These are phyloP conservation scores for Pantherophis alleghaniensis DNA, from an alignment of 2,797 vertebrate species.

Conservation along the genomic window DNA sequence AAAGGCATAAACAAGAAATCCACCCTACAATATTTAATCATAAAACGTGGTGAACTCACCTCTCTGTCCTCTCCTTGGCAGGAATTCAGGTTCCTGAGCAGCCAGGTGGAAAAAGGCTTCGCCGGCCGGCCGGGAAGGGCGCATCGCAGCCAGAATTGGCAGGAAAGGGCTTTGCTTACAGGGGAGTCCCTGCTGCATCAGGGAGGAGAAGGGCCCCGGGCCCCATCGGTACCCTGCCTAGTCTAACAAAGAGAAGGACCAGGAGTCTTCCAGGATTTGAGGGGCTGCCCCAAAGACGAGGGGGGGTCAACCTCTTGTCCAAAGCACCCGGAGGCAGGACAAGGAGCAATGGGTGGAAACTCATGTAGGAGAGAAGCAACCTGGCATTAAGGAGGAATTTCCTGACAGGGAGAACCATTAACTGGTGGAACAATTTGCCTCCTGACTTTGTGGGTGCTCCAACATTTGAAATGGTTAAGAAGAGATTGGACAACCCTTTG, in stretches of 20 bases:
- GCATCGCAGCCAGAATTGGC: neutral
- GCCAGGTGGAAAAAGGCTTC: neutral
- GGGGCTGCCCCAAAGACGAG: neutral
- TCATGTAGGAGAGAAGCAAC: rapidly evolving
- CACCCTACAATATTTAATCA: neutral
- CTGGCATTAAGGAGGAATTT: neutral
- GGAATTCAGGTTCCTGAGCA: neutral
- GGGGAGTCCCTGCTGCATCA: neutral
- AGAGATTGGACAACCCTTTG: neutral
- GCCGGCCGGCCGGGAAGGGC: neutral
- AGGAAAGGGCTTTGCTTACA: neutral
- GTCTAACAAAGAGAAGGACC: neutral
- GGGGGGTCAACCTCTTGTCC: neutral
- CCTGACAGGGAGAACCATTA: neutral
- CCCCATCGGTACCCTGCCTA: neutral
- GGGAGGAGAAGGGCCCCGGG: too few relatives aligned
- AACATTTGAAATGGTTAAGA: neutral
- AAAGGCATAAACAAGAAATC: neutral
- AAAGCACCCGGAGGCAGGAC: rapidly evolving
- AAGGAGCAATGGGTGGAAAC: too few relatives aligned
- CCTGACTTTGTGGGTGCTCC: too few relatives aligned
- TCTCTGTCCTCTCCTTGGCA: neutral
- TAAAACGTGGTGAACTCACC: neutral
- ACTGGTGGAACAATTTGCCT: too few relatives aligned
- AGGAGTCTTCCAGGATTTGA: neutral